phyloP scores from a whole-genome alignment of 2,113 vertebrate genomes.

The Corydoras sp. region DNA sequence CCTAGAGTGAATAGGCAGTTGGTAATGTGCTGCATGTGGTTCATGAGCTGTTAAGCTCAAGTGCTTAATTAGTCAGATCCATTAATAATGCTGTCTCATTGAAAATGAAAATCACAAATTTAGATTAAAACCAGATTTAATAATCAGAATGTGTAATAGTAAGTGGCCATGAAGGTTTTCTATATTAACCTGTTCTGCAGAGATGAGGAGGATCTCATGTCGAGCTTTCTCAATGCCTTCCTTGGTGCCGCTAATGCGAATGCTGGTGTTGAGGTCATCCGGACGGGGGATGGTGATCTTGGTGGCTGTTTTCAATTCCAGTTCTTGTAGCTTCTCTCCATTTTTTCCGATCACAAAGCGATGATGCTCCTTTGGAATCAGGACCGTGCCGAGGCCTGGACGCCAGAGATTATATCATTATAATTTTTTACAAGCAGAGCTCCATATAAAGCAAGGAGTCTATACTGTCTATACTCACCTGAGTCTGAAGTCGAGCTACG shows the following conservation, averaged over 20 bases:
- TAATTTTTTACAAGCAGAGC: not conserved
- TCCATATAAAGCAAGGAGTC: not conserved
- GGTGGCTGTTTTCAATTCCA: slow-evolving; percentile 70
- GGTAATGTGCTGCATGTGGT: too few relatives aligned
- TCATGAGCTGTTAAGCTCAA: too few relatives aligned
- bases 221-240: slow-evolving; percentile 71
- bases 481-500: slow-evolving; percentile 70
- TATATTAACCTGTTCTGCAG: slow-evolving; percentile 66
- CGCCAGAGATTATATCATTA: not conserved
- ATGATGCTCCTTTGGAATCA: slow-evolving; percentile 73
- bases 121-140: not conserved
- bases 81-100: not conserved
- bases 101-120: not conserved
- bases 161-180: not conserved
- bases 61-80: too few relatives aligned
- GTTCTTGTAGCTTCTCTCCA: slow-evolving; percentile 70
- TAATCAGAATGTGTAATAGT: not conserved
- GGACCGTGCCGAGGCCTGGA: slow-evolving; percentile 56
- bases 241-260: slow-evolving; percentile 69
- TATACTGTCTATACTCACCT: slow-evolving; percentile 52
- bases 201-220: slow-evolving; percentile 69
- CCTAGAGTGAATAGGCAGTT: too few relatives aligned
- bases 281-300: slow-evolving; percentile 68
- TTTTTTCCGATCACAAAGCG: slow-evolving; percentile 72
- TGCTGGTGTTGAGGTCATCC: slow-evolving; percentile 65